Conservation (phyloP, 2,113 vertebrate species). For the Oreochromis spilurus region DNA sequence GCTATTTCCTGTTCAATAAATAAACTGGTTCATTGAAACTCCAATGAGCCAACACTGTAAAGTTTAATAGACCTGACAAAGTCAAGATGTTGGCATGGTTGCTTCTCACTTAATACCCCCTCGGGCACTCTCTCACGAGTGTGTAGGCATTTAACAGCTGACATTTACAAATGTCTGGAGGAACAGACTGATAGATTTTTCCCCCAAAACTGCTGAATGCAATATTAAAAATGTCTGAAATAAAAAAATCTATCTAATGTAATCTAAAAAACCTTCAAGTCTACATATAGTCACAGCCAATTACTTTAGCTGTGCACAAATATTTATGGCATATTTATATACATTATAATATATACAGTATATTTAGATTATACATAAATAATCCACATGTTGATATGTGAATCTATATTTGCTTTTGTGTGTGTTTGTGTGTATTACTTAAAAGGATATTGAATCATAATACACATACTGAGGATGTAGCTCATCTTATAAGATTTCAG, state of each 20-base stretch:
- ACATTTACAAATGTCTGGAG: background rate
- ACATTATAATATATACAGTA: background rate
- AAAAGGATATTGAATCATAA: background rate
- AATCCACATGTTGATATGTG: background rate
- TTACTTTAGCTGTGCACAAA: background rate
- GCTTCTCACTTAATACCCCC: background rate
- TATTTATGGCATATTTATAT: background rate
- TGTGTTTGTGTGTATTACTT: background rate
- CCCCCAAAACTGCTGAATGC: background rate
- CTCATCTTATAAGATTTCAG: background rate
- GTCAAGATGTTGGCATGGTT: constrained; percentile 11
- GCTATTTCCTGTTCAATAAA: background rate
- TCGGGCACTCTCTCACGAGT: background rate
- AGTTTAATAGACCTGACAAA: constrained; percentile 40
- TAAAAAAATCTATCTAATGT: background rate
- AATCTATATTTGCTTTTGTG: background rate
- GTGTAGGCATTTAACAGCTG: background rate
- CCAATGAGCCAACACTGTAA: constrained; percentile 11
- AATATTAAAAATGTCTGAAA: background rate
- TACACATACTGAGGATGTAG: background rate
- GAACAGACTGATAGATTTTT: background rate
- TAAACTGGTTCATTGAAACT: constrained; percentile 1
- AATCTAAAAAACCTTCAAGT: background rate
- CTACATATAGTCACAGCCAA: background rate
- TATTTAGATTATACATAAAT: background rate